These are phyloP conservation scores for Istiophorus platypterus DNA, from an alignment of 2,113 vertebrate species.

Conservation along the genomic window DNA sequence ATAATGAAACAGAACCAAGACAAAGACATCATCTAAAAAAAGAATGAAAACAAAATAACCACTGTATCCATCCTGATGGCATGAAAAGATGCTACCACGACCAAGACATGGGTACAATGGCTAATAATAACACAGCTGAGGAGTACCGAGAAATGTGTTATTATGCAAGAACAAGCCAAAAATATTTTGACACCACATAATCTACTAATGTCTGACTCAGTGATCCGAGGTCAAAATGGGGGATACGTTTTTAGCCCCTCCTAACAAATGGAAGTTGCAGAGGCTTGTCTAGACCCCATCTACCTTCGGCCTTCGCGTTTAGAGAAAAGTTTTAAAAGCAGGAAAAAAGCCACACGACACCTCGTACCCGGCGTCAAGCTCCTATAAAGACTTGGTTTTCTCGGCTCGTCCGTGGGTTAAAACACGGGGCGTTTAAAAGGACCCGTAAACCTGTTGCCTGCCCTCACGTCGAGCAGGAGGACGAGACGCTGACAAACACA, in stretches of 20 bases:
- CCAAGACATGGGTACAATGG: neutral
- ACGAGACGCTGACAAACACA: constrained; percentile 61
- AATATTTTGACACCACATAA: constrained; percentile 39
- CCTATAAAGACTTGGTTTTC: constrained; percentile 1
- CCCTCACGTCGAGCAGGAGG: constrained; percentile 42
- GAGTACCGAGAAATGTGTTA: neutral
- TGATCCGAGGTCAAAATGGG: constrained; percentile 81
- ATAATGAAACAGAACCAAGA: neutral
- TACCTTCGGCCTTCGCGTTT: constrained; percentile 59
- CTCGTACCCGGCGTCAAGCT: neutral
- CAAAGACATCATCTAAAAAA: neutral
- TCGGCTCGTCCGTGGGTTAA: neutral
- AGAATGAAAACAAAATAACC: neutral
- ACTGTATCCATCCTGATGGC: neutral
- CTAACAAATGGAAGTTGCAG: constrained; percentile 80
- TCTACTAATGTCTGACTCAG: constrained; percentile 42
- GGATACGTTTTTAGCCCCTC: constrained; percentile 75
- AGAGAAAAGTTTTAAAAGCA: constrained; percentile 53
- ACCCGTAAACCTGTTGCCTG: constrained; percentile 79
- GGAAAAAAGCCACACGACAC: constrained; percentile 28
- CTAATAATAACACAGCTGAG: neutral
- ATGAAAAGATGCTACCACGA: constrained; percentile 21
- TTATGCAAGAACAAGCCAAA: neutral
- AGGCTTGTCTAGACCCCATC: constrained; percentile 68
- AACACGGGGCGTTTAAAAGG: constrained; percentile 53